A percentile compares a stretch with the other conserved stretches of the same genome.
Evolutionary conservation across 2,888 invertebrate species (phyloP).

Genomic region (Chrysina gloriosa): DNA sequence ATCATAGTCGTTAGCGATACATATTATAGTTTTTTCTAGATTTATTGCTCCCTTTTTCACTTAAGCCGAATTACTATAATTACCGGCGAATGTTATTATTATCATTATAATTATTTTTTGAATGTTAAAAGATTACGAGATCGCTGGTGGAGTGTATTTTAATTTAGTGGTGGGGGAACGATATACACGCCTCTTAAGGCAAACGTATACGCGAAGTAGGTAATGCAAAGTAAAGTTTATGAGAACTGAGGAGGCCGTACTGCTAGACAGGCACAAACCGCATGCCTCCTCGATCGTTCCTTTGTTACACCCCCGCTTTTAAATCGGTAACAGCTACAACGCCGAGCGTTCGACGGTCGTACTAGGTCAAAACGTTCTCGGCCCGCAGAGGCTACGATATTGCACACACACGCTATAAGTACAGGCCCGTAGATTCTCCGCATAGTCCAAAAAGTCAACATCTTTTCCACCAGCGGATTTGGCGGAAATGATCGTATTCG

Average conservation of each 20-base stretch:
- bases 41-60: background rate
- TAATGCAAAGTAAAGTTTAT: slow-evolving; percentile 48
- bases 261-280: slow-evolving; percentile 44
- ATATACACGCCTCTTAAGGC: slow-evolving; percentile 47
- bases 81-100: slow-evolving; percentile 54
- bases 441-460: slow-evolving; percentile 11
- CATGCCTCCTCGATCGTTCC: slow-evolving; percentile 36
- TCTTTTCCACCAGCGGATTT: slow-evolving; percentile 35
- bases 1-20: background rate
- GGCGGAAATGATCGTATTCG: background rate
- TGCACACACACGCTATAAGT: slow-evolving; percentile 20
- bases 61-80: slow-evolving; percentile 48
- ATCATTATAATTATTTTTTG: slow-evolving; percentile 17
- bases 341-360: slow-evolving; percentile 58
- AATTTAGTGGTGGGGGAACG: background rate
- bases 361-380: slow-evolving; percentile 58
- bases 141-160: slow-evolving; percentile 4
- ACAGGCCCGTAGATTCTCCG: background rate
- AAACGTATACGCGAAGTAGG: slow-evolving; percentile 57
- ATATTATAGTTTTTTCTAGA: background rate
- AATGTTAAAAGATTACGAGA: slow-evolving; percentile 2
- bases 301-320: slow-evolving; percentile 58
- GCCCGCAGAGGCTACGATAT: slow-evolving; percentile 24
- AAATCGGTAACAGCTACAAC: slow-evolving; percentile 58
- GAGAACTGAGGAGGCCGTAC: slow-evolving; percentile 29